Percentiles rank a stretch among this genome's conserved stretches.
Evolutionary conservation across 2,797 vertebrate genomes (phyloP).

Genomic region (Malurus leucopterus): DNA sequence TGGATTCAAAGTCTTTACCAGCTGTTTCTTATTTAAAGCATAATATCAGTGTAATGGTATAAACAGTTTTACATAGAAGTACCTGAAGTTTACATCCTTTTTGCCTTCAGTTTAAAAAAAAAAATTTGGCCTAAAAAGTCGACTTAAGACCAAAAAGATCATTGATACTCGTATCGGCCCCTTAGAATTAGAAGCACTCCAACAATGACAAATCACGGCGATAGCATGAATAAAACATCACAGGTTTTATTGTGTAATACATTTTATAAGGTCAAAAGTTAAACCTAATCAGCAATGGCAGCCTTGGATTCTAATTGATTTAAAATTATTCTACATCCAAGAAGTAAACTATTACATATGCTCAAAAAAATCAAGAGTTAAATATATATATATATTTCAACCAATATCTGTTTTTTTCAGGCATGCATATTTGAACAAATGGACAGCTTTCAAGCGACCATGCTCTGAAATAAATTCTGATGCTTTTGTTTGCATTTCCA

Average conservation of each 20-base stretch:
- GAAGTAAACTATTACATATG: not conserved
- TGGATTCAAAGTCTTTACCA: slow-evolving; percentile 42
- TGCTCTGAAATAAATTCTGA: not conserved
- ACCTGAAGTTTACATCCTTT: not conserved
- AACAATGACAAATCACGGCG: not conserved
- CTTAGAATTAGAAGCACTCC: not conserved
- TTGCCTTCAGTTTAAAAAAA: not conserved
- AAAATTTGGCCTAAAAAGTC: not conserved
- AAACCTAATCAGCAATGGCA: not conserved
- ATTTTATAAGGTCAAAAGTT: slow-evolving; percentile 10
- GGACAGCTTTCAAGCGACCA: not conserved
- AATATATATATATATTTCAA: not conserved
- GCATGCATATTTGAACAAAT: not conserved
- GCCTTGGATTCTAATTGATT: not conserved
- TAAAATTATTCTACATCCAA: not conserved
- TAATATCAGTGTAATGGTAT: not conserved
- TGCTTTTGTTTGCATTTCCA: not conserved
- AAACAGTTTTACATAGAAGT: not conserved
- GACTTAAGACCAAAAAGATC: not conserved
- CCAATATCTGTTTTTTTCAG: not conserved
- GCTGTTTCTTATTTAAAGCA: slow-evolving; percentile 54
- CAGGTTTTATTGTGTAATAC: not conserved
- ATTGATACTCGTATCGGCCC: not conserved
- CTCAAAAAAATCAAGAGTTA: not conserved
- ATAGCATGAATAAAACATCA: not conserved